Conservation (phyloP, 2,113 vertebrate genomes). For the Osmerus mordax region DNA sequence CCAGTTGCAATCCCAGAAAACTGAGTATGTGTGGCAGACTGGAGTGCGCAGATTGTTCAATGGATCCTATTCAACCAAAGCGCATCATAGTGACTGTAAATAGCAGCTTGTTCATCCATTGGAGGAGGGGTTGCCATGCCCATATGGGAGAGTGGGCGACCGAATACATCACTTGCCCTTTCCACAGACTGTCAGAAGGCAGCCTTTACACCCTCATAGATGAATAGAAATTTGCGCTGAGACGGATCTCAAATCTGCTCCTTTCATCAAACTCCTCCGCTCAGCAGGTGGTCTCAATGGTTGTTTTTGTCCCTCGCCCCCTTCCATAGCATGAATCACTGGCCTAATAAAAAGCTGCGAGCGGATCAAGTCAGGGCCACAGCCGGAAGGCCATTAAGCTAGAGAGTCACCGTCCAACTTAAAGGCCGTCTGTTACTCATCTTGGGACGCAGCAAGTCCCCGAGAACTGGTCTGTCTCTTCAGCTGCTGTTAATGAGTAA, state of each 20-base stretch:
- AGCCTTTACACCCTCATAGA: conserved; percentile 53
- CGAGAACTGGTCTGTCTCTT: conserved; percentile 28
- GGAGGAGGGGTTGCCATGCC: conserved; percentile 34
- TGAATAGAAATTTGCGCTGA: conserved; percentile 53
- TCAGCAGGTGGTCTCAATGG: conserved; percentile 54
- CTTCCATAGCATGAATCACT: conserved; percentile 42
- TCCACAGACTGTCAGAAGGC: conserved; percentile 39
- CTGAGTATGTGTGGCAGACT: conserved; percentile 36
- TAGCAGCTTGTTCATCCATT: conserved; percentile 57
- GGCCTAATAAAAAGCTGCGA: conserved; percentile 28
- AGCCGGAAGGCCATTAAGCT: background rate
- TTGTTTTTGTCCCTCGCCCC: conserved; percentile 46
- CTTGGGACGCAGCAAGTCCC: conserved; percentile 32
- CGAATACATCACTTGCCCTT: conserved; percentile 53
- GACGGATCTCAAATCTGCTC: conserved; percentile 42
- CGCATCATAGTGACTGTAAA: conserved; percentile 51
- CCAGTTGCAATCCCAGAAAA: conserved; percentile 47
- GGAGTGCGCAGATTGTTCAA: conserved; percentile 27
- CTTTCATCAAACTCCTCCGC: conserved; percentile 35
- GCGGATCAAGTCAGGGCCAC: conserved; percentile 32
- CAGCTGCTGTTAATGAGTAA: background rate
- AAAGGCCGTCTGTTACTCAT: too few relatives aligned
- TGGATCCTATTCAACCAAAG: conserved; percentile 51
- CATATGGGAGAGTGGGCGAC: conserved; percentile 38
- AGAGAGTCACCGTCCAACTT: background rate